A percentile compares a stretch with the other conserved stretches of the same genome.
Conservation (phyloP, 1,140 invertebrate genomes). For the Drosophila kikkawai region DNA sequence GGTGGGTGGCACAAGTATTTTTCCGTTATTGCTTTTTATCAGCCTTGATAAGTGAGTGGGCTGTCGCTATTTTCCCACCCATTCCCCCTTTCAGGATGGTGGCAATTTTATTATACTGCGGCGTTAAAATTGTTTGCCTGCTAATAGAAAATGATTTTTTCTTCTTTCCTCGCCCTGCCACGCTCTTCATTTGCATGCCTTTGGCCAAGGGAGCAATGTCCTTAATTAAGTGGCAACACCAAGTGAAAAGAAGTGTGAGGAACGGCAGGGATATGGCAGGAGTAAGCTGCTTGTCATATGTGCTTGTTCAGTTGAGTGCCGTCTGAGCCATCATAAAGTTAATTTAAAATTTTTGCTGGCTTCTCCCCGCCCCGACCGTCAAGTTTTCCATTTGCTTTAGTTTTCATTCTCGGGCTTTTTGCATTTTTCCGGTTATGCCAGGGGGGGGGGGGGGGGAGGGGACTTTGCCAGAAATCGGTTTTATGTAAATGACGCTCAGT, state of each 20-base stretch:
- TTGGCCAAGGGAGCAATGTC: slow-evolving; percentile 69
- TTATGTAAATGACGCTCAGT: slow-evolving; percentile 70
- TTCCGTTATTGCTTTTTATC: slow-evolving; percentile 80
- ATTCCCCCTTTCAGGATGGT: background rate
- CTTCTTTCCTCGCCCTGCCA: slow-evolving; percentile 20
- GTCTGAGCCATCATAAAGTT: slow-evolving; percentile 68
- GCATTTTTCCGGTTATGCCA: slow-evolving; percentile 16
- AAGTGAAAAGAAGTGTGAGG: background rate
- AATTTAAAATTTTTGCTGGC: slow-evolving; percentile 69
- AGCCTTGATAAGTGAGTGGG: slow-evolving; percentile 70
- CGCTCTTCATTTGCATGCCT: slow-evolving; percentile 74
- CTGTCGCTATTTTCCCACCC: slow-evolving; percentile 35
- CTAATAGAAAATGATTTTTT: slow-evolving; percentile 78
- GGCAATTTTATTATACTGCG: slow-evolving; percentile 76
- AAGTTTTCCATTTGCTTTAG: slow-evolving; percentile 56
- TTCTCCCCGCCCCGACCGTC: slow-evolving; percentile 5
- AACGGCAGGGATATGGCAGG: background rate
- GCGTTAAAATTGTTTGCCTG: slow-evolving; percentile 78
- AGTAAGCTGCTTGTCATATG: slow-evolving; percentile 55
- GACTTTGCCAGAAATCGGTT: slow-evolving; percentile 63
- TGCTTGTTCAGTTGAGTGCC: slow-evolving; percentile 61
- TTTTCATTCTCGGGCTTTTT: slow-evolving; percentile 40
- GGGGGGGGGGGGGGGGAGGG: background rate
- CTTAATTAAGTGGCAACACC: slow-evolving; percentile 74
- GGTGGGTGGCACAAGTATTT: slow-evolving; percentile 68